Base-by-base conservation (phyloP, 2,888 invertebrate species). In the Gortyna flavago region DNA sequence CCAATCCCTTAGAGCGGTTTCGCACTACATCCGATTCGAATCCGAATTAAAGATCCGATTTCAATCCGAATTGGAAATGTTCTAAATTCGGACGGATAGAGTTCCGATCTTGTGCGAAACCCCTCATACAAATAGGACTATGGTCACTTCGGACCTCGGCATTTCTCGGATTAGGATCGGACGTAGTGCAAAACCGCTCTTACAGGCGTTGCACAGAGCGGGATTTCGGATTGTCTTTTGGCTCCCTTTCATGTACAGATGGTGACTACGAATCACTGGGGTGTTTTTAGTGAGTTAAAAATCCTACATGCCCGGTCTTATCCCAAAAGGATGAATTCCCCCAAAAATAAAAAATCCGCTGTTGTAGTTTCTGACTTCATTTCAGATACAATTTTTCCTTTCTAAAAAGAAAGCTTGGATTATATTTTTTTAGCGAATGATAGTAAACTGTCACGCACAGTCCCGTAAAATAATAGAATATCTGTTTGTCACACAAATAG, bases 401-500 rank as follows among this genome's bases (percentile, higher is more conserved):
- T 54, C 51, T 68, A 68, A 68, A 51, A 68, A n/a, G 25, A 62
- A 44, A 48, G 21, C 1, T 48, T 51, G 29, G 21, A 54, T 76
- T 51, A n/a, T 54, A 6, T 54, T 61, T 64, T 72, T 51, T 44
- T 13, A 21, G 4, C 2, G 1, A 59, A n/a, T 70, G n/a, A 54
- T 54, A 61, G 21, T 51, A 25, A 59, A 44, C 29, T 38, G 82
- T 73, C 75, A 82, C 79, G 79, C 70, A 75, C 51, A 38, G 41
- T 32, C 13, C n/a, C 54, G 44, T 78, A 73, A 85, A 85, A 84
- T 85, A 85, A 77, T 79, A 69, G 48, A 75, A 72, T 82, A 73
- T 51, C 48, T 83, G 77, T 83, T 83, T 69, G 71, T 67, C 77
- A 81, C 69, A 86, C 74, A 81, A 83, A 84, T 81, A 81, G 75